Evolutionary conservation across 2,113 vertebrate genomes (phyloP), one percentile per base, ranked within the genome.

Genomic region (Heterochromis multidens): DNA sequence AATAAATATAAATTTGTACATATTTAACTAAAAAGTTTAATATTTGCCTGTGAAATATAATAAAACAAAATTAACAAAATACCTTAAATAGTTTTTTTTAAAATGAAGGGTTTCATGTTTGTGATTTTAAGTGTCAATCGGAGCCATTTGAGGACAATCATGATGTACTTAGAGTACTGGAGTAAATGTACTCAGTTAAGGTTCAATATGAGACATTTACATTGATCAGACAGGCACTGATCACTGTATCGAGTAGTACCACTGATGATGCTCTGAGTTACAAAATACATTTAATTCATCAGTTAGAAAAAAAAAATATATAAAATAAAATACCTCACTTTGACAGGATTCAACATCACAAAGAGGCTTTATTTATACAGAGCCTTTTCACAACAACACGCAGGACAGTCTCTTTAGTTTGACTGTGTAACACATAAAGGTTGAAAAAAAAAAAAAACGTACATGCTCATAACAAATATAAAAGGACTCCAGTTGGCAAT

Each of bases 391-490:
- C 60, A 62, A 62, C 31, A 62, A 62, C 10, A 62, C 35, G 60
- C 3, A 35, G 10, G 60, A 62, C 31, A 62, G 35, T 2, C 35
- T 62, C 31, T 31, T 4, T 62, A 62, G 21, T 62, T 31, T 62
- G 31, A 19, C 35, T 35, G 35, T 62, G 5, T 62, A n/a, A 62
- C 19, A 62, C 2, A 35, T 35, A 19, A 62, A 19, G 6, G 19
- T 62, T 62, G 60, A 31, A 62, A 62, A 62, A 31, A 35, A 62
- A 62, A 31, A 31, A n/a, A n/a, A n/a, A n/a, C n/a, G n/a, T n/a
- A 31, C 31, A 31, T 35, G 31, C 35, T 62, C 10, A 62, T 7
- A 35, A 35, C 35, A 9, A 35, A 35, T 4, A 62, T 1, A 10
- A 35, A 0, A n/a, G 33, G 19, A 21, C 4, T 13, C 19, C 31